Base-by-base conservation (phyloP, 2,888 invertebrate genomes). In the Seira musarum region DNA sequence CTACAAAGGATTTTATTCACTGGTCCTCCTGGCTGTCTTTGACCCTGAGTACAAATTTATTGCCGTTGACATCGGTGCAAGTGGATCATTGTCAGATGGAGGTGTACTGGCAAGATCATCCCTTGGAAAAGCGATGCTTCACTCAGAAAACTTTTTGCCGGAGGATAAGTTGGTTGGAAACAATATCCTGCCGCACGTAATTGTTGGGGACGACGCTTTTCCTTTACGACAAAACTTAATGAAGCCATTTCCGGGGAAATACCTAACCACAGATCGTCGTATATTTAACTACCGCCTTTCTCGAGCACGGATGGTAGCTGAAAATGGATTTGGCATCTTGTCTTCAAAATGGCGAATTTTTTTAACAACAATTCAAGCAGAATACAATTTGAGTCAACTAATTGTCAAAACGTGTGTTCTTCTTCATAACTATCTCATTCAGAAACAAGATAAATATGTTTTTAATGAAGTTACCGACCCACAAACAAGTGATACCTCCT, bases 281-380 rank as follows among this genome's bases (percentile, higher is more conserved):
- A 75, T 84, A 2, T 85, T 82, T 57, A 84, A 85, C 53, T 84
- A 85, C 46, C 53, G 83, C 0, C 49, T 83, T 0, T 81, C 77
- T 1, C 24, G 85, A 69, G 85, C 85, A 3, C 25, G 85, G 17
- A 35, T 72, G 6, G 60, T 71, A 13, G 65, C 82, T 22, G 85
- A 85, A 70, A 84, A 85, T 69, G 40, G 74, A 0, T 85, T 84
- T 67, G 84, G 85, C 15, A 83, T 85, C 63, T 13, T 83, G 15
- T 6, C 35, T 8, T 3, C 2, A 15, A 35, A 30, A 5, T 13
- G 75, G 21, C n/a, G 66, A 13, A 74, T 82, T 17, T 82, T 75
- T 21, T 40, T 13, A 8, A 8, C 40, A 40, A 40, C 6, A 8
- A 40, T 40, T 40, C 40, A 40, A 8, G 40, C 6, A 40, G 13